phyloP scores from a whole-genome alignment of 2,888 invertebrate species.

The Thelaira solivaga region DNA sequence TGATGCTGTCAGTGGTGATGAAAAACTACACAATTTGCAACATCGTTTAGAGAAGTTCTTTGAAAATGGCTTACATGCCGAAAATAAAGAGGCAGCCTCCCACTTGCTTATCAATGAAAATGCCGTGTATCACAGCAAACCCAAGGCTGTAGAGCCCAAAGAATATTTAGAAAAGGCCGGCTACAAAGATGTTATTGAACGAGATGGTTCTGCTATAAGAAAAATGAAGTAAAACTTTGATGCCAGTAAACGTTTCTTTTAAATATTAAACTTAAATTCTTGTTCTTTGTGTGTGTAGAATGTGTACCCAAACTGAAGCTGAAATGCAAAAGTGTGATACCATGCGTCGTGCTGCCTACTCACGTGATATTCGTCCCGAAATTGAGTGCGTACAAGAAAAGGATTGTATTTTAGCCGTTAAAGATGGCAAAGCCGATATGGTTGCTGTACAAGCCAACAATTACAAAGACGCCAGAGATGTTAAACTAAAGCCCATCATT shows the following conservation, averaged over 20 bases:
- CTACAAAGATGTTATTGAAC: conserved; percentile 84
- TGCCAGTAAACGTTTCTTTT: not conserved
- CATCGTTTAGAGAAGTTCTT: conserved; percentile 75
- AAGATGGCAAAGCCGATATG: conserved; percentile 71
- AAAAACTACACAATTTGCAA: conserved; percentile 73
- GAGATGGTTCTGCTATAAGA: conserved; percentile 84
- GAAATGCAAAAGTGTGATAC: conserved; percentile 86
- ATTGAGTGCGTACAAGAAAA: conserved; percentile 85
- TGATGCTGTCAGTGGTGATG: conserved; percentile 75
- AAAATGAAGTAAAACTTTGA: conserved; percentile 77
- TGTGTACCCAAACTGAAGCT: conserved; percentile 83
- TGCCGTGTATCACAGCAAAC: conserved; percentile 77
- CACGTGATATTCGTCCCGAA: conserved; percentile 87
- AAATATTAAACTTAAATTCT: not conserved
- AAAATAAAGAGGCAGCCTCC: conserved; percentile 72
- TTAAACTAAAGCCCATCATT: conserved; percentile 71
- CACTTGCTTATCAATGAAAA: conserved; percentile 83
- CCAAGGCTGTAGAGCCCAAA: conserved; percentile 77
- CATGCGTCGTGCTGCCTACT: conserved; percentile 84
- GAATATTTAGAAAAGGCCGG: conserved; percentile 82
- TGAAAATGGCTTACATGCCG: conserved; percentile 72
- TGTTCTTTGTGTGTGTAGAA: conserved; percentile 70
- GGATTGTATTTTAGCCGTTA: conserved; percentile 75
- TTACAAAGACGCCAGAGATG: conserved; percentile 69
- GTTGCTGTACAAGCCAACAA: conserved; percentile 65